Evolutionary conservation across 2,888 invertebrate genomes (phyloP).

Genomic region (Metopia argyrocephala): DNA sequence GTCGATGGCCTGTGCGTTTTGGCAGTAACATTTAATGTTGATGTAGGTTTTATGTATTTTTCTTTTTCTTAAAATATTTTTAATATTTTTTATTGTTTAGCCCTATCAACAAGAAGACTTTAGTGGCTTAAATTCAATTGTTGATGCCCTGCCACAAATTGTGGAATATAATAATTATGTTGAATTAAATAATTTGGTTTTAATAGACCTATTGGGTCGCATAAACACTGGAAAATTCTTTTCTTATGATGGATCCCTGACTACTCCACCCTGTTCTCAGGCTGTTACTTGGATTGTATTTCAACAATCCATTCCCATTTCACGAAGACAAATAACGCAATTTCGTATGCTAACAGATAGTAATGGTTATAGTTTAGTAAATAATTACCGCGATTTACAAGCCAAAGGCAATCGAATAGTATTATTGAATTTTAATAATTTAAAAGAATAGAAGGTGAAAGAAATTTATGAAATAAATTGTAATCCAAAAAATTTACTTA

Average conservation of each 20-base stretch:
- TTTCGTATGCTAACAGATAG: slow-evolving; percentile 52
- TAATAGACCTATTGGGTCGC: slow-evolving; percentile 41
- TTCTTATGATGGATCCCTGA: slow-evolving; percentile 65
- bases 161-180: slow-evolving; percentile 45
- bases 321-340: slow-evolving; percentile 28
- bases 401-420: slow-evolving; percentile 60
- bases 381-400: slow-evolving; percentile 65
- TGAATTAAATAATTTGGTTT: slow-evolving; percentile 39
- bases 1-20: slow-evolving; percentile 65
- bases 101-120: slow-evolving; percentile 16
- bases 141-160: slow-evolving; percentile 49
- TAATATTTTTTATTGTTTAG: background rate
- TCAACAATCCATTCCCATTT: slow-evolving; percentile 37
- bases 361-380: slow-evolving; percentile 58
- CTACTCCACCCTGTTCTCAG: slow-evolving; percentile 65
- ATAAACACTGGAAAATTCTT: slow-evolving; percentile 55
- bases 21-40: slow-evolving; percentile 35
- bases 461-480: too few relatives aligned
- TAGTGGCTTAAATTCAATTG: slow-evolving; percentile 48
- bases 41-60: slow-evolving; percentile 10
- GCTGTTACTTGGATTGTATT: slow-evolving; percentile 65
- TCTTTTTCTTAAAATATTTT: background rate
- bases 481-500: too few relatives aligned
- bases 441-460: too few relatives aligned
- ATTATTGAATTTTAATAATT: too few relatives aligned